Evolutionary conservation across 2,113 vertebrate species (phyloP).

Genomic region (Gnathonemus echidnorhynchus): DNA sequence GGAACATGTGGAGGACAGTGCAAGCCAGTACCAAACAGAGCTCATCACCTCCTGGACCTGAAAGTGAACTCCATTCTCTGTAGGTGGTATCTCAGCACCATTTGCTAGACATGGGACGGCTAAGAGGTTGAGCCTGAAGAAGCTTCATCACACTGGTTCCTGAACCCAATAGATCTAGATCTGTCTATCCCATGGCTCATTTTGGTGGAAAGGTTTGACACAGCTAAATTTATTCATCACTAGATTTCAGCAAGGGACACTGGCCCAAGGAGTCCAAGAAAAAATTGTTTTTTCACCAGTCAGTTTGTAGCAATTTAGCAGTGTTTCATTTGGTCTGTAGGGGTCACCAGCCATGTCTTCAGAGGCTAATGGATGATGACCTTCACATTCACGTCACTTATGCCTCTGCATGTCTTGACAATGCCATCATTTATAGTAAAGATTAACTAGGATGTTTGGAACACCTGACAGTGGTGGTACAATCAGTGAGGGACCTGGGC

Average conservation of each 20-base stretch:
- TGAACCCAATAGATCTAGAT: neutral
- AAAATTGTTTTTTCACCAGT: neutral
- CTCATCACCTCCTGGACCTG: neutral
- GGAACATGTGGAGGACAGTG: neutral
- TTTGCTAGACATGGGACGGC: neutral
- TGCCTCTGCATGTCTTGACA: neutral
- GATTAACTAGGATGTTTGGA: neutral
- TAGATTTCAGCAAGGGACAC: neutral
- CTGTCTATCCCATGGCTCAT: neutral
- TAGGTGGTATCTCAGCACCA: neutral
- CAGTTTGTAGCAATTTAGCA: neutral
- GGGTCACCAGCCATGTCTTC: neutral
- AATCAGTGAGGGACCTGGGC: neutral
- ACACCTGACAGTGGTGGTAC: neutral
- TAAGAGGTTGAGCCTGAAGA: neutral
- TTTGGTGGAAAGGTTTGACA: neutral
- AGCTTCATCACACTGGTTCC: neutral
- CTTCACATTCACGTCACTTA: neutral
- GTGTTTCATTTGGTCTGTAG: neutral
- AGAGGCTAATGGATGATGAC: neutral
- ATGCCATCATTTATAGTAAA: neutral
- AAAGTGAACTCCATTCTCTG: neutral
- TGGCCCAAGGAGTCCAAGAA: neutral
- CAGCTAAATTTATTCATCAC: neutral
- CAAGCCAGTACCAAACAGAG: neutral